These are phyloP conservation scores for Drosophila nr. fundita DNA, from an alignment of 2,888 invertebrate species.

Conservation along the genomic window DNA sequence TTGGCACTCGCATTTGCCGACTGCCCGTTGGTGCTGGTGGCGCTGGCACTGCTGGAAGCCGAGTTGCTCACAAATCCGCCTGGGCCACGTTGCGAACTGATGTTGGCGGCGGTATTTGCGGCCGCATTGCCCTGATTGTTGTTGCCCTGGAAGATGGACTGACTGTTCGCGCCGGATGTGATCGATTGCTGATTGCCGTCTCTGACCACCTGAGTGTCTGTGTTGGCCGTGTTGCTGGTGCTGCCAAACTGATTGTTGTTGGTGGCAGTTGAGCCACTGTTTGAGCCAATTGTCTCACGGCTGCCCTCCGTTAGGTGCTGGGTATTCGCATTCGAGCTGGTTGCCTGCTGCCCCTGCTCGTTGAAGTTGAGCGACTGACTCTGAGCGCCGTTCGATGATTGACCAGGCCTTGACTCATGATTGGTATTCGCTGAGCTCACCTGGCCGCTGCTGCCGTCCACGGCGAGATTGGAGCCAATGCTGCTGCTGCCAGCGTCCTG, in stretches of 20 bases:
- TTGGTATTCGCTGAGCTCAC: constrained; percentile 82
- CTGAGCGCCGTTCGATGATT: constrained; percentile 75
- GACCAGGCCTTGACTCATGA: constrained; percentile 69
- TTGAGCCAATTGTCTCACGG: constrained; percentile 66
- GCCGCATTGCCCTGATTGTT: constrained; percentile 71
- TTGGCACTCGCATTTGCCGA: constrained; percentile 70
- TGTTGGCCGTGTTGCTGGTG: constrained; percentile 80
- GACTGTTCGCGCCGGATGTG: constrained; percentile 79
- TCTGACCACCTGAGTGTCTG: constrained; percentile 70
- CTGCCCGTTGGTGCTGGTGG: constrained; percentile 68
- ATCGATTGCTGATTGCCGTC: constrained; percentile 69
- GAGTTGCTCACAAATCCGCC: constrained; percentile 76
- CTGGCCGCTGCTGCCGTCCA: constrained; percentile 82
- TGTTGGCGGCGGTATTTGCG: constrained; percentile 74
- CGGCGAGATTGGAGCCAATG: constrained; percentile 82
- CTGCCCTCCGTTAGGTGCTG: constrained; percentile 58
- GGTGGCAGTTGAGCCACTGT: constrained; percentile 76
- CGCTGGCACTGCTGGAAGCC: constrained; percentile 78
- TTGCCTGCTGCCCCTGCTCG: constrained; percentile 75
- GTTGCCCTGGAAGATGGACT: constrained; percentile 78
- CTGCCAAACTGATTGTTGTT: constrained; percentile 76
- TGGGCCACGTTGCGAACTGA: constrained; percentile 70
- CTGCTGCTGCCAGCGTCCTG: constrained; percentile 80
- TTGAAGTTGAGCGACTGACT: constrained; percentile 83
- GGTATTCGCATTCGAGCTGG: constrained; percentile 82